Conservation (phyloP, 2,797 vertebrate species). For the Poeciliopsis presidionis region DNA sequence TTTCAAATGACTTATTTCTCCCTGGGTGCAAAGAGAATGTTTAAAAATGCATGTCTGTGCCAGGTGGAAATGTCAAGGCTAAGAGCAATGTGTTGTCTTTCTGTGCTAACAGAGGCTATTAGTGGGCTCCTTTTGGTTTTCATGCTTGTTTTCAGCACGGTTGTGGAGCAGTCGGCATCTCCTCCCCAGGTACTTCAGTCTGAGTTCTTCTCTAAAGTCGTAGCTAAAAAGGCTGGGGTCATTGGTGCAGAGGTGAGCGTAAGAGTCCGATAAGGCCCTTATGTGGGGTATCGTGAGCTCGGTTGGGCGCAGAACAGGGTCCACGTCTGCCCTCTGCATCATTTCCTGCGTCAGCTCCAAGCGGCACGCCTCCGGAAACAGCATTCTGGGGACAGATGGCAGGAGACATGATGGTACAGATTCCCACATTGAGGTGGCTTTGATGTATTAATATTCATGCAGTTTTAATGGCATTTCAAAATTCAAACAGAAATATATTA, state of each 20-base stretch:
- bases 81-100: conserved; percentile 68
- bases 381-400: conserved; percentile 75
- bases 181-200: conserved; percentile 57
- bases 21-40: conserved; percentile 32
- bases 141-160: conserved; percentile 31
- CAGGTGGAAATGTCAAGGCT: conserved; percentile 74
- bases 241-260: conserved; percentile 83
- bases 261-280: conserved; percentile 84
- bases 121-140: conserved; percentile 33
- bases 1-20: conserved; percentile 40
- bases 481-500: conserved; percentile 58
- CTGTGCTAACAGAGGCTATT: conserved; percentile 52
- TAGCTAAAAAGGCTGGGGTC: conserved; percentile 83
- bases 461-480: conserved; percentile 62
- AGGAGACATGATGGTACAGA: conserved; percentile 10
- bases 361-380: conserved; percentile 89
- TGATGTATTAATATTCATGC: conserved; percentile 63
- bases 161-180: conserved; percentile 7
- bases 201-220: conserved; percentile 89
- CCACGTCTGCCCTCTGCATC: conserved; percentile 86
- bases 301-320: conserved; percentile 87
- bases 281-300: conserved; percentile 88
- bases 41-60: conserved; percentile 74
- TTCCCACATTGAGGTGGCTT: conserved; percentile 51
- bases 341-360: conserved; percentile 83